These are phyloP conservation scores for Varecia variegata DNA, from an alignment of 2,797 vertebrate genomes.

Conservation along the genomic window DNA sequence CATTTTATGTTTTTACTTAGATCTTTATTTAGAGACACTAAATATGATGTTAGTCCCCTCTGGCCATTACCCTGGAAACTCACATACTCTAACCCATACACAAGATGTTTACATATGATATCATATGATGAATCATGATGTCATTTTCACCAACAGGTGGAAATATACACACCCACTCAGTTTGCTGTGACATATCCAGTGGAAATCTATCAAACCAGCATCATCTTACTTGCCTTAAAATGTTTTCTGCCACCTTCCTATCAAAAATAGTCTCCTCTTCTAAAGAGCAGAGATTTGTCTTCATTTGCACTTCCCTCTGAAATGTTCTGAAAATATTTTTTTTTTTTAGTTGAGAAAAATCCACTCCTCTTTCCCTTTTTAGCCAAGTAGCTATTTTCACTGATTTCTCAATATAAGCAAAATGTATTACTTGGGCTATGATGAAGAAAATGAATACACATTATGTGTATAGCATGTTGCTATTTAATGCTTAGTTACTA, in stretches of 20 bases:
- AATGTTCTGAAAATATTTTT: neutral
- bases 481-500: neutral
- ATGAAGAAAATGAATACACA: neutral
- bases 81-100: neutral
- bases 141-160: neutral
- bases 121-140: neutral
- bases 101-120: neutral
- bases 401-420: slow-evolving; percentile 15
- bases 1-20: neutral
- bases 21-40: neutral
- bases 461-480: neutral
- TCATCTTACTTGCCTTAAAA: neutral
- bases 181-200: neutral
- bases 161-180: neutral
- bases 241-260: neutral
- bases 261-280: neutral
- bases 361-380: neutral
- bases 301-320: neutral
- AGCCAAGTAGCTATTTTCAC: neutral
- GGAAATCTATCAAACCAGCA: neutral
- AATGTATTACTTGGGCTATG: neutral
- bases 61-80: neutral
- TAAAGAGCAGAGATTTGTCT: neutral
- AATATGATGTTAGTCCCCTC: neutral
- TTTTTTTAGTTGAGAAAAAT: neutral